Evolutionary conservation across 2,113 vertebrate species (phyloP).

Genomic region (Hipposideros armiger): DNA sequence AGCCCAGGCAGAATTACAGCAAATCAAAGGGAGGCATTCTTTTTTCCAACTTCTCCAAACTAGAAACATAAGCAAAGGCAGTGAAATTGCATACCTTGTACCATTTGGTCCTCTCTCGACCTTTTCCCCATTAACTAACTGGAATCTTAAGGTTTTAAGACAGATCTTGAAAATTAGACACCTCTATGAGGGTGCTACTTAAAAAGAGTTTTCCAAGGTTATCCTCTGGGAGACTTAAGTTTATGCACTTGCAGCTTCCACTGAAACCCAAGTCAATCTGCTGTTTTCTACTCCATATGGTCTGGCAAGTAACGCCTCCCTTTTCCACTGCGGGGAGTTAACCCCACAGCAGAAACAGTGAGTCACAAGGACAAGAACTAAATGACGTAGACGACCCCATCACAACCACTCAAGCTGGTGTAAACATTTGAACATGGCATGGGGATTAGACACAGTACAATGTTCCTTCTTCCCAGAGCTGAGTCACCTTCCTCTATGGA

Average conservation of each 20-base stretch:
- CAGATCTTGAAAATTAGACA: conserved; percentile 41
- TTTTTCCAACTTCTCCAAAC: conserved; percentile 4
- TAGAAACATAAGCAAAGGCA: conserved; percentile 45
- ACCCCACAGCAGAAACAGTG: conserved; percentile 57
- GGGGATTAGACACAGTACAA: background rate
- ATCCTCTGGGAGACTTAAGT: conserved; percentile 28
- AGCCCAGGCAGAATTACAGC: background rate
- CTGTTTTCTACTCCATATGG: conserved; percentile 72
- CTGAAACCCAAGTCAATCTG: conserved; percentile 61
- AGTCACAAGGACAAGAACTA: conserved; percentile 74
- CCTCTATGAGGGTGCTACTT: background rate
- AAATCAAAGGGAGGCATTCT: background rate
- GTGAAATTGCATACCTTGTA: background rate
- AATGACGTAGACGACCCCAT: conserved; percentile 56
- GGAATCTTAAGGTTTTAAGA: conserved; percentile 33
- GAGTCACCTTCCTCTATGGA: conserved; percentile 18
- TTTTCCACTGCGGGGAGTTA: conserved; percentile 66
- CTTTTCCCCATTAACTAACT: conserved; percentile 20
- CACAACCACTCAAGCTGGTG: conserved; percentile 49
- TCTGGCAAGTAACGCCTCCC: conserved; percentile 65
- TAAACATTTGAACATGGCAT: background rate
- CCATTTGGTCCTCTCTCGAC: background rate
- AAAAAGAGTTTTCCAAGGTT: conserved; percentile 68
- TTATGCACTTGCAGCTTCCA: conserved; percentile 44
- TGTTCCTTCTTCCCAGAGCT: background rate